A percentile compares a stretch with the other conserved stretches of the same genome.
Conservation (phyloP, 1,140 invertebrate species). For the Linepithema humile region DNA sequence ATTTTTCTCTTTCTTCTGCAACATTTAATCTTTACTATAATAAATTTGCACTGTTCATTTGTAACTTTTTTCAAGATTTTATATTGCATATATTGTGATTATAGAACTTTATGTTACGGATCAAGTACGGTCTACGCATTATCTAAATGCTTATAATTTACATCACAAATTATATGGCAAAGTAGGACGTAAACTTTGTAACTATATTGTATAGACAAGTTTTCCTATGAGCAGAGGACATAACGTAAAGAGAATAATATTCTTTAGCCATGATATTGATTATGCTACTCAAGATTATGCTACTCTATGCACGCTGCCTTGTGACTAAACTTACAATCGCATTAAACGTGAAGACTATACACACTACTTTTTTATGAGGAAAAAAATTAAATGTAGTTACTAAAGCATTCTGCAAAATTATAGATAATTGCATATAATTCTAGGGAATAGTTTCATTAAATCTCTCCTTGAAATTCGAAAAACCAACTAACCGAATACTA, state of each 20-base stretch:
- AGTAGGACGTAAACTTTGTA: slow-evolving; percentile 39
- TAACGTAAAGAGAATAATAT: slow-evolving; percentile 18
- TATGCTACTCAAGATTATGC: slow-evolving; percentile 18
- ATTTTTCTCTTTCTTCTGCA: not conserved
- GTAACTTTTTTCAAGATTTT: no score
- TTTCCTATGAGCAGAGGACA: not conserved
- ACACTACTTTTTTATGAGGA: not conserved
- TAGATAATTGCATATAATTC: slow-evolving; percentile 27
- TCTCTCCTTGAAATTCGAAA: slow-evolving; percentile 4
- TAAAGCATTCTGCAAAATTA: slow-evolving; percentile 10
- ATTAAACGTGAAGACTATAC: slow-evolving; percentile 9
- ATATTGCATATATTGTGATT: no score
- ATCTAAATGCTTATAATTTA: slow-evolving; percentile 25
- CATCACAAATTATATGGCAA: slow-evolving; percentile 14
- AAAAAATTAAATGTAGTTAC: not conserved
- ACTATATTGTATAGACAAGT: slow-evolving; percentile 22
- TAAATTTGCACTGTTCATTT: no score
- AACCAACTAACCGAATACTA: no score
- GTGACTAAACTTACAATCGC: slow-evolving; percentile 34
- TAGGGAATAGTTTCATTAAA: not conserved
- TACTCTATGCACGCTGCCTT: slow-evolving; percentile 5
- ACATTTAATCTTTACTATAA: not conserved
- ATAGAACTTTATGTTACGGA: no score
- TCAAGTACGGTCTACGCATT: no score
- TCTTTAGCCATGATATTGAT: slow-evolving; percentile 16